Conservation (phyloP, 2,797 vertebrate species). For the Hippopotamyrus pictus region DNA sequence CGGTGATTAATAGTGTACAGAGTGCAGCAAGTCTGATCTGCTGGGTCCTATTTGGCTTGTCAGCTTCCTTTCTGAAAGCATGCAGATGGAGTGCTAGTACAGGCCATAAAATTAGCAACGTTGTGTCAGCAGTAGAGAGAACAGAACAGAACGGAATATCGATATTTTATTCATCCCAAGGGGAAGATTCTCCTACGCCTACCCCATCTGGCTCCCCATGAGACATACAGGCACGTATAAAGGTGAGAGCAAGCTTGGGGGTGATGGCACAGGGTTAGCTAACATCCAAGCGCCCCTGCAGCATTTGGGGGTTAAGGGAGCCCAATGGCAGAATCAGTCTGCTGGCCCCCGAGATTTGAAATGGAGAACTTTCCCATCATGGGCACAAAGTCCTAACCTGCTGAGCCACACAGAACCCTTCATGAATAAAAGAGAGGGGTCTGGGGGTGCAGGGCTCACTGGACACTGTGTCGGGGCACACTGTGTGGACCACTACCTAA, state of each 20-base stretch:
- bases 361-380: not conserved
- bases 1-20: slow-evolving; percentile 33
- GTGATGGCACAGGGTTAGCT: not conserved
- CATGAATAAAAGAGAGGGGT: not conserved
- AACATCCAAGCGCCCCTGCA: not conserved
- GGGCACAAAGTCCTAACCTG: not conserved
- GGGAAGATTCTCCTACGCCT: not conserved
- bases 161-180: not conserved
- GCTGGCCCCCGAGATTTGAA: not conserved
- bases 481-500: not conserved
- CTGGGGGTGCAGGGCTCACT: not conserved
- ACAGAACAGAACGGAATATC: not conserved
- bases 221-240: not conserved
- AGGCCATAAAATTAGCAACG: slow-evolving; percentile 32
- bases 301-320: not conserved
- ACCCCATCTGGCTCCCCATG: not conserved
- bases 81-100: slow-evolving; percentile 41
- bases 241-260: not conserved
- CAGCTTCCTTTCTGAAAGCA: slow-evolving; percentile 32
- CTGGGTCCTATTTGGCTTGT: slow-evolving; percentile 24
- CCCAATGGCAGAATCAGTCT: not conserved
- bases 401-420: not conserved
- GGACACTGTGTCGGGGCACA: not conserved
- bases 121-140: not conserved
- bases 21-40: slow-evolving; percentile 9